phyloP scores from a whole-genome alignment of 2,113 vertebrate species.

The Phocoena sinus region DNA sequence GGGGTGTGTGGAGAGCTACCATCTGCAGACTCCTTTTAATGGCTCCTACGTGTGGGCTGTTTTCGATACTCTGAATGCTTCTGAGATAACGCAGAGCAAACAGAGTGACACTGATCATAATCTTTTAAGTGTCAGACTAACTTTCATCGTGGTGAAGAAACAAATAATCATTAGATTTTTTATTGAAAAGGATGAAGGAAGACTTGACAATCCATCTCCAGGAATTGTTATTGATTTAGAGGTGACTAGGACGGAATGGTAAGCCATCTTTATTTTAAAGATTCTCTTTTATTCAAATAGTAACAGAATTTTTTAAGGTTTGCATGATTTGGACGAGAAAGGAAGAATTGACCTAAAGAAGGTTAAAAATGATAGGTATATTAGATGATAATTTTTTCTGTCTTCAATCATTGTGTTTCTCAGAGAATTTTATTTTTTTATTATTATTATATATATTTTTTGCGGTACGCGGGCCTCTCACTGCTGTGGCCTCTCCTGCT shows the following conservation, averaged over 20 bases:
- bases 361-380: not conserved
- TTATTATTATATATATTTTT: no score
- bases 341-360: not conserved
- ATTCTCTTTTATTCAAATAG: not conserved
- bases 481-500: no score
- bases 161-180: constrained; percentile 44
- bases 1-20: not conserved
- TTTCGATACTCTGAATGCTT: not conserved
- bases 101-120: not conserved
- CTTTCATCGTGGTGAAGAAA: constrained; percentile 53
- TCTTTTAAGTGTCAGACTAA: constrained; percentile 11
- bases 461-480: no score
- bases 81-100: not conserved
- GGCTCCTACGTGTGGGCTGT: not conserved
- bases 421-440: not conserved
- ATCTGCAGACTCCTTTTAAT: not conserved
- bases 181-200: fast-evolving
- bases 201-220: not conserved
- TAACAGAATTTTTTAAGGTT: not conserved
- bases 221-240: not conserved
- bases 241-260: constrained; percentile 16
- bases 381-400: not conserved
- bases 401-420: not conserved
- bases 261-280: not conserved
- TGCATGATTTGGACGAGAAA: not conserved